Evolutionary conservation across 2,888 invertebrate species (phyloP).

Genomic region (Apocheima hispidaria): DNA sequence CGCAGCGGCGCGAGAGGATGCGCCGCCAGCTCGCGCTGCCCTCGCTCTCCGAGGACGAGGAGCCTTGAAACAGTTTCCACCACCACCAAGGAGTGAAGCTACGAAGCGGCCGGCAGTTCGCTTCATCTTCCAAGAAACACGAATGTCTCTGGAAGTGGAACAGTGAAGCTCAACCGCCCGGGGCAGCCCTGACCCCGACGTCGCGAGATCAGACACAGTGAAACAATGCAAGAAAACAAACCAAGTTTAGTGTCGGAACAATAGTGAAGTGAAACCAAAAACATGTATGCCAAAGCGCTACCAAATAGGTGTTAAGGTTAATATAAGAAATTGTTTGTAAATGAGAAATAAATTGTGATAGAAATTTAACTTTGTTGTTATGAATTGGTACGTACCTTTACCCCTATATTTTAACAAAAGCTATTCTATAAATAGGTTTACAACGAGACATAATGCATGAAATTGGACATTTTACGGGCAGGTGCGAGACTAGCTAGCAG

Average conservation of each 20-base stretch:
- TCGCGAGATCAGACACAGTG: constrained; percentile 47
- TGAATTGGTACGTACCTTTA: constrained; percentile 37
- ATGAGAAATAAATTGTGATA: constrained; percentile 45
- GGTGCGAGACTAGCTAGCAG: not conserved
- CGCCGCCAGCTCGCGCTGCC: constrained; percentile 75
- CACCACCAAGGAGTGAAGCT: constrained; percentile 68
- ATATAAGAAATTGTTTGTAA: constrained; percentile 49
- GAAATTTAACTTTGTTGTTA: constrained; percentile 36
- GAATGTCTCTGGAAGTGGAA: constrained; percentile 50
- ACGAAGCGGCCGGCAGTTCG: constrained; percentile 60
- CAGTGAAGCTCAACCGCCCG: constrained; percentile 52
- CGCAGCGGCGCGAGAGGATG: constrained; percentile 72
- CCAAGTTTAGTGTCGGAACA: constrained; percentile 46
- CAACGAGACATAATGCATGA: constrained; percentile 1
- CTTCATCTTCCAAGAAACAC: constrained; percentile 50
- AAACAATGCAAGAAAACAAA: constrained; percentile 38
- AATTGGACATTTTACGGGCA: not conserved
- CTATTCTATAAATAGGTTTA: not conserved
- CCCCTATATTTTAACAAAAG: constrained; percentile 9
- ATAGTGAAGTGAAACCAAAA: constrained; percentile 66
- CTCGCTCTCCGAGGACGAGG: constrained; percentile 80
- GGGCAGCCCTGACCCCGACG: constrained; percentile 49
- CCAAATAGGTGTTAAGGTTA: constrained; percentile 59
- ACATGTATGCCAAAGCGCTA: constrained; percentile 55
- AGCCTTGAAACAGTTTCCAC: constrained; percentile 69